These are phyloP conservation scores for Aulostomus chinensis DNA, from an alignment of 2,797 vertebrate genomes.

Conservation along the genomic window DNA sequence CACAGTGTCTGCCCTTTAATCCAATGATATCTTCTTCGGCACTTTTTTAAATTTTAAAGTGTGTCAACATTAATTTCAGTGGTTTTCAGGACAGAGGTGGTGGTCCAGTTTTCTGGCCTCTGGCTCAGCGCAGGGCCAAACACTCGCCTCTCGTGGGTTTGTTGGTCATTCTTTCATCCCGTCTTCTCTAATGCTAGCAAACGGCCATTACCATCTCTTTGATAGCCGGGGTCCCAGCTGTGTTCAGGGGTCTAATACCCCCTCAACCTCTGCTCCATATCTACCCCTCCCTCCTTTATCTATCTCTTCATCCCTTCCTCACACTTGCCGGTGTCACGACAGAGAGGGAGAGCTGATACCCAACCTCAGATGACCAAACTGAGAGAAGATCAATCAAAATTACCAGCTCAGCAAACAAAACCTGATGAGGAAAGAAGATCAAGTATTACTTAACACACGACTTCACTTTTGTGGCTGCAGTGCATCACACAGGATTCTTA, in stretches of 20 bases:
- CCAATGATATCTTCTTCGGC: too few species aligned
- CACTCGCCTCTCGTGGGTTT: conserved; percentile 32
- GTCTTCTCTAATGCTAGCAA: conserved; percentile 46
- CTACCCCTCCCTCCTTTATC: conserved; percentile 28
- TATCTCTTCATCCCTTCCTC: conserved; percentile 24
- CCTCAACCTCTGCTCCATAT: conserved; percentile 46
- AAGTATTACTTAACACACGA: conserved; percentile 20
- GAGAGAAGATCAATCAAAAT: conserved; percentile 62
- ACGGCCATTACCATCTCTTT: conserved; percentile 69
- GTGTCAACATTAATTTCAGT: neutral
- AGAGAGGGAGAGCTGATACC: conserved; percentile 38
- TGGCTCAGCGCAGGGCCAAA: conserved; percentile 9
- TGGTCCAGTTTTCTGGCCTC: neutral
- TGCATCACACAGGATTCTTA: neutral
- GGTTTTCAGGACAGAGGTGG: conserved; percentile 1
- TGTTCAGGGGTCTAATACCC: conserved; percentile 43
- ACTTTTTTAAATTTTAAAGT: neutral
- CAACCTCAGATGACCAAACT: conserved; percentile 56
- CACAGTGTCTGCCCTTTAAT: too few species aligned
- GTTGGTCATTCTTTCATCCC: conserved; percentile 52
- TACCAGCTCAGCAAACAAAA: conserved; percentile 57
- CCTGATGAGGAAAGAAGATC: conserved; percentile 46
- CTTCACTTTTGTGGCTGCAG: conserved; percentile 11
- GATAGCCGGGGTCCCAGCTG: conserved; percentile 61
- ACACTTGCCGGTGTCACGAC: conserved; percentile 18